Conservation (phyloP, 2,797 vertebrate genomes). For the Girardinus metallicus region DNA sequence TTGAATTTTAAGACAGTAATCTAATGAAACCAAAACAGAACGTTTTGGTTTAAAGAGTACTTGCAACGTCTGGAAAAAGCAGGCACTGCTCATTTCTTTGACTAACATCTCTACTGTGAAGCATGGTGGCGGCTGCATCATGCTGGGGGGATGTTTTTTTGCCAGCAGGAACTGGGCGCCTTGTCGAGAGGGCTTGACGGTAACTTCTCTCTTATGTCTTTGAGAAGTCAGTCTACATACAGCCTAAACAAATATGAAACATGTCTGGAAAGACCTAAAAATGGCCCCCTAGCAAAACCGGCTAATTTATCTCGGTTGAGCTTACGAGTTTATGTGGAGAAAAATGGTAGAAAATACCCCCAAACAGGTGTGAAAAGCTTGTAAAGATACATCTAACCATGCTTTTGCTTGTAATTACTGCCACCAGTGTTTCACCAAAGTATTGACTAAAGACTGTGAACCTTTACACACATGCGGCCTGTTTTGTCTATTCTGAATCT, state of each 20-base stretch:
- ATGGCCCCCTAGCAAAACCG: neutral
- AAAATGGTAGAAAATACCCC: neutral
- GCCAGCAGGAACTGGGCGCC: neutral
- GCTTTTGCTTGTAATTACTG: neutral
- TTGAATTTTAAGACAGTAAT: neutral
- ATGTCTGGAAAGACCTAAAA: neutral
- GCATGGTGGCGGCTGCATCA: neutral
- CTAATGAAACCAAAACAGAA: neutral
- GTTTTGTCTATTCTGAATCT: neutral
- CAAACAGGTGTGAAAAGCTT: neutral
- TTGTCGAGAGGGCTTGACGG: neutral
- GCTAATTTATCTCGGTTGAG: neutral
- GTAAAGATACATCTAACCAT: neutral
- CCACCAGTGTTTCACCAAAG: neutral
- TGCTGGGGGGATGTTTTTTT: neutral
- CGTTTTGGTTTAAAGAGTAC: neutral
- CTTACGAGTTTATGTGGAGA: neutral
- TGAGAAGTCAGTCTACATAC: neutral
- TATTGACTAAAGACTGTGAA: neutral
- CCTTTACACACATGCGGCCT: neutral
- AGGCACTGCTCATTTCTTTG: neutral
- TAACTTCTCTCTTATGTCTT: neutral
- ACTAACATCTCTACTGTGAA: neutral
- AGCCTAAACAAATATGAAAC: neutral
- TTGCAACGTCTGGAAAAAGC: neutral